These are phyloP conservation scores for Spatulosminthurus flaviceps DNA, from an alignment of 2,888 invertebrate genomes.

Conservation along the genomic window DNA sequence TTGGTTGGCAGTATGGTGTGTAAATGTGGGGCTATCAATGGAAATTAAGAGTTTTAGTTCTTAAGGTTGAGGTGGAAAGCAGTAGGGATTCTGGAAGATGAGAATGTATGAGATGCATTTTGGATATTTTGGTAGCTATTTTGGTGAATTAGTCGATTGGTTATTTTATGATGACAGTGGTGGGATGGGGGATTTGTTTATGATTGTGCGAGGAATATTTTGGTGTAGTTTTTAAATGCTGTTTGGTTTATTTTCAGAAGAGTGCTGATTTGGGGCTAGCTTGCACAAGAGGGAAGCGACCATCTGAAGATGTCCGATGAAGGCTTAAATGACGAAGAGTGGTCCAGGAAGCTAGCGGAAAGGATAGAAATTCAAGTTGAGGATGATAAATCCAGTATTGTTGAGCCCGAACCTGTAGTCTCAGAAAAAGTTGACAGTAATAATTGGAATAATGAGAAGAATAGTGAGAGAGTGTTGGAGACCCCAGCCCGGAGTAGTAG, in stretches of 20 bases:
- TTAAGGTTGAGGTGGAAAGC: too few relatives aligned
- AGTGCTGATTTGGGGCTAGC: not conserved
- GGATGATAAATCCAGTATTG: not conserved
- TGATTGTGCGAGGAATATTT: not conserved
- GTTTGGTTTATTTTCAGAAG: not conserved
- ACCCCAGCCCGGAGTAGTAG: too few relatives aligned
- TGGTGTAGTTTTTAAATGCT: not conserved
- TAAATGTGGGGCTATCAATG: too few relatives aligned
- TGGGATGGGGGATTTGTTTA: not conserved
- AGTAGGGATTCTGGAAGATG: too few relatives aligned
- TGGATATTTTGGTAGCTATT: too few relatives aligned
- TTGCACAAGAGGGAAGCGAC: not conserved
- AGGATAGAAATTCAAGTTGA: not conserved
- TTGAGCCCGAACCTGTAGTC: not conserved
- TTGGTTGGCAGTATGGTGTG: too few relatives aligned
- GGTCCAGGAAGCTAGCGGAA: not conserved
- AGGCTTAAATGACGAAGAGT: not conserved
- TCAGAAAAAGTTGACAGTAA: not conserved
- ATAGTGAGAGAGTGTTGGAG: not conserved
- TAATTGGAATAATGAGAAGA: not conserved
- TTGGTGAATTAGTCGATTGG: too few relatives aligned
- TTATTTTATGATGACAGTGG: too few relatives aligned
- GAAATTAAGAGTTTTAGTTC: too few relatives aligned
- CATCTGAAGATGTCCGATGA: conserved; percentile 6
- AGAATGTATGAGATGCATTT: too few relatives aligned